Percentiles rank a stretch among this genome's conserved stretches.
Conservation (phyloP, 2,113 vertebrate species). For the Chascanopsetta lugubris region DNA sequence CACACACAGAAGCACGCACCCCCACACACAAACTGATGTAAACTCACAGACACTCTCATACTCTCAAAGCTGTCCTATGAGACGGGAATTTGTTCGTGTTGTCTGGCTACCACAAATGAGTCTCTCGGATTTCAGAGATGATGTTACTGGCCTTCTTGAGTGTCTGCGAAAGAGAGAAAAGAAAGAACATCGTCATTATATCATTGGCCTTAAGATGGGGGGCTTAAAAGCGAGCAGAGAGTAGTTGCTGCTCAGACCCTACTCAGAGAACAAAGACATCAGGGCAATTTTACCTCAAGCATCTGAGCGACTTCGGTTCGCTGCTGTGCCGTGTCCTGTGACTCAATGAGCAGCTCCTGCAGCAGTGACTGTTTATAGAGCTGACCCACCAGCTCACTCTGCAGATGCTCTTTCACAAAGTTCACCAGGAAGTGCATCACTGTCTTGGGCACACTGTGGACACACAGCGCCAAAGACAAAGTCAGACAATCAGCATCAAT, state of each 20-base stretch:
- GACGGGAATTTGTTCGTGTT: constrained; percentile 24
- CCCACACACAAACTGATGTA: constrained; percentile 23
- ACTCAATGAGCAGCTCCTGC: constrained; percentile 84
- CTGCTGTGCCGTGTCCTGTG: constrained; percentile 85
- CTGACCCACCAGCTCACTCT: constrained; percentile 87
- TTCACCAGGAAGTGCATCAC: constrained; percentile 89
- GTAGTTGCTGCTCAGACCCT: constrained; percentile 1
- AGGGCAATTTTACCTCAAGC: constrained; percentile 80
- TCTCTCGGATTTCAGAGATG: constrained; percentile 86
- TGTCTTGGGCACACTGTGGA: constrained; percentile 84
- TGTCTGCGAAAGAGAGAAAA: constrained; percentile 65
- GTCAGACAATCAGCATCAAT: constrained; percentile 7
- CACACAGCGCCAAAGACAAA: constrained; percentile 25
- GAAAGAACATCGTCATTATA: constrained; percentile 9
- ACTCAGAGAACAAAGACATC: constrained; percentile 42
- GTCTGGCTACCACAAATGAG: constrained; percentile 84
- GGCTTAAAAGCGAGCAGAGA: constrained; percentile 23
- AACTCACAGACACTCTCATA: constrained; percentile 65
- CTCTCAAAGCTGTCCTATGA: constrained; percentile 51
- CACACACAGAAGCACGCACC: constrained; percentile 7
- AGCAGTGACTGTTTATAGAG: constrained; percentile 83
- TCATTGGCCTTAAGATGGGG: background rate
- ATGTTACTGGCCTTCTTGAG: constrained; percentile 85
- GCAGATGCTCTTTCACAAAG: constrained; percentile 85
- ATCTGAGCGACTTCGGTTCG: constrained; percentile 83